Conservation (phyloP, 1,140 invertebrate genomes). For the Sarcophaga bullata region DNA sequence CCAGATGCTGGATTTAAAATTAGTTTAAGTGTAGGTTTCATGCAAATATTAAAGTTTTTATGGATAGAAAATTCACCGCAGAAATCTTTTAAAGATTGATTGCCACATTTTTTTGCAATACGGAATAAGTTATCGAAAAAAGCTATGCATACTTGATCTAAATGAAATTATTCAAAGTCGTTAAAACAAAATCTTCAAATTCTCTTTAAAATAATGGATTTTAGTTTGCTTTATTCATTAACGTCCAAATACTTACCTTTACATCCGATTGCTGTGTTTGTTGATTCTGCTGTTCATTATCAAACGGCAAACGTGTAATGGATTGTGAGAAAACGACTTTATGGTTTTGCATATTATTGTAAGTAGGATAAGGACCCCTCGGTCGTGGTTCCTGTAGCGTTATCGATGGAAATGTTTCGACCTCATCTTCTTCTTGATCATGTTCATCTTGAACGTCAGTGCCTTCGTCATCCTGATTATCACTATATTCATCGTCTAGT, state of each 20-base stretch:
- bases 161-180: too few relatives aligned
- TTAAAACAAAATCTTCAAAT: too few relatives aligned
- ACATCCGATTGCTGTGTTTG: not conserved
- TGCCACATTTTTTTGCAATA: too few relatives aligned
- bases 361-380: not conserved
- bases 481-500: not conserved
- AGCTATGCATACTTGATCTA: too few relatives aligned
- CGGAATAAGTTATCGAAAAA: too few relatives aligned
- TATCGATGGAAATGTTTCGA: not conserved
- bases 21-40: too few relatives aligned
- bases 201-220: too few relatives aligned
- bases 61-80: too few relatives aligned
- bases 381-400: not conserved
- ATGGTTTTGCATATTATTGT: not conserved
- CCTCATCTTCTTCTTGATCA: not conserved
- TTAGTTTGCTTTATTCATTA: too few relatives aligned
- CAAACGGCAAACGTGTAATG: not conserved
- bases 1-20: too few relatives aligned
- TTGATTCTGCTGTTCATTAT: not conserved
- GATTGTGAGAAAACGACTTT: conserved; percentile 14
- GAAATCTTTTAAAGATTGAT: too few relatives aligned
- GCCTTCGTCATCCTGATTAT: not conserved
- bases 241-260: conserved; percentile 2
- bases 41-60: too few relatives aligned
- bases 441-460: not conserved